A percentile compares a stretch with the other conserved stretches of the same genome.
Conservation (phyloP, 2,113 vertebrate species). For the Etheostoma spectabile region DNA sequence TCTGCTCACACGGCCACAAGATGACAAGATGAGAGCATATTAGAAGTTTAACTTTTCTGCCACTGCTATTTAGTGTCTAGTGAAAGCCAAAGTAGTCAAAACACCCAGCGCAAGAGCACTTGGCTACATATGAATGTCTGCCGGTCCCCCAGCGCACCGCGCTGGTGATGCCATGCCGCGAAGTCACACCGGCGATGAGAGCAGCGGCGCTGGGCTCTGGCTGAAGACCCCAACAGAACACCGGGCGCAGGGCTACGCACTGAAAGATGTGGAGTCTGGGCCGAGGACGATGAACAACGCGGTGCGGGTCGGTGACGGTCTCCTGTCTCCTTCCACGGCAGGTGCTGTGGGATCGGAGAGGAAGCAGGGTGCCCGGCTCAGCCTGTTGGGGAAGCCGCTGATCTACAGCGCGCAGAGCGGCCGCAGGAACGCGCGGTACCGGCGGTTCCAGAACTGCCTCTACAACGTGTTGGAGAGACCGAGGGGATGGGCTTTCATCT, state of each 20-base stretch:
- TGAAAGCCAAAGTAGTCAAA: slow-evolving; percentile 22
- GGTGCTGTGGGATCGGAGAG: slow-evolving; percentile 86
- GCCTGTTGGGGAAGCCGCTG: slow-evolving; percentile 95
- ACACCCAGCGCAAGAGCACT: slow-evolving; percentile 33
- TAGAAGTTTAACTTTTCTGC: slow-evolving; percentile 3
- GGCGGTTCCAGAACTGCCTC: slow-evolving; percentile 94
- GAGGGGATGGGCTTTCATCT: slow-evolving; percentile 94
- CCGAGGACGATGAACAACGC: slow-evolving; percentile 83
- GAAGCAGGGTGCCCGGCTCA: slow-evolving; percentile 94
- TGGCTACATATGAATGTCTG: slow-evolving; percentile 72
- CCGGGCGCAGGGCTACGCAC: slow-evolving; percentile 81
- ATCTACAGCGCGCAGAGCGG: slow-evolving; percentile 92
- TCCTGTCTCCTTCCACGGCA: slow-evolving; percentile 82
- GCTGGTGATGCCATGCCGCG: slow-evolving; percentile 94
- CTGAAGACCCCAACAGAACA: slow-evolving; percentile 83
- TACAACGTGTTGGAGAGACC: slow-evolving; percentile 98
- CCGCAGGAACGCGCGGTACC: slow-evolving; percentile 95
- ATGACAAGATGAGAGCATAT: slow-evolving; percentile 22
- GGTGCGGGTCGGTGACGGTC: slow-evolving; percentile 85
- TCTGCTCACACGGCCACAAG: not conserved
- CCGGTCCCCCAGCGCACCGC: slow-evolving; percentile 73
- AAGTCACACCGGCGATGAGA: slow-evolving; percentile 91
- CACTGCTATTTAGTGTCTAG: not conserved
- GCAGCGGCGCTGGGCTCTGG: slow-evolving; percentile 90
- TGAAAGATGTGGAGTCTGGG: slow-evolving; percentile 95